These are phyloP conservation scores for Leptosomus discolor DNA, from an alignment of 2,113 vertebrate genomes.

Conservation along the genomic window DNA sequence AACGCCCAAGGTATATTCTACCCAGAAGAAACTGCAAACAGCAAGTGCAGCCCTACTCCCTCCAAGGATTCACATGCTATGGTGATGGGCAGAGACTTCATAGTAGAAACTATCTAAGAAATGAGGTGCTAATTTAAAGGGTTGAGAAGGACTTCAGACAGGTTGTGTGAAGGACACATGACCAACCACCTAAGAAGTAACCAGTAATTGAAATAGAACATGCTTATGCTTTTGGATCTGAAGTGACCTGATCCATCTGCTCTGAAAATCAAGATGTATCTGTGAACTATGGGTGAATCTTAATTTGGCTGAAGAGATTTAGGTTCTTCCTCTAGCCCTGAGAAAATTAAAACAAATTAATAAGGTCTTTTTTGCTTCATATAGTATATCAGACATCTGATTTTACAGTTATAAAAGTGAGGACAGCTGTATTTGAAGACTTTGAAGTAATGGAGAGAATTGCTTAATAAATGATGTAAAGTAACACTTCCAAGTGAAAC, in stretches of 20 bases:
- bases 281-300: background rate
- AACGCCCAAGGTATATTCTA: background rate
- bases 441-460: constrained; percentile 15
- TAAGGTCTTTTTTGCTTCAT: background rate
- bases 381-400: background rate
- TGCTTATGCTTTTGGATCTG: background rate
- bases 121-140: background rate
- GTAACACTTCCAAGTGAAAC: constrained; percentile 21
- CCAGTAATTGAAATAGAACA: background rate
- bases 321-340: background rate
- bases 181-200: background rate
- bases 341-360: background rate
- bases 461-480: constrained; percentile 19
- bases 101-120: background rate
- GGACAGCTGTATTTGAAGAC: background rate
- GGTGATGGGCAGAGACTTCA: background rate
- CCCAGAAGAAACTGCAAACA: background rate
- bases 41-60: background rate
- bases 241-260: background rate
- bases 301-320: background rate
- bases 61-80: background rate
- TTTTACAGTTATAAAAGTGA: background rate
- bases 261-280: background rate
- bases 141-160: background rate
- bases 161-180: background rate